Base-by-base conservation (phyloP, 2,888 invertebrate genomes). In the Lasiommata megera region DNA sequence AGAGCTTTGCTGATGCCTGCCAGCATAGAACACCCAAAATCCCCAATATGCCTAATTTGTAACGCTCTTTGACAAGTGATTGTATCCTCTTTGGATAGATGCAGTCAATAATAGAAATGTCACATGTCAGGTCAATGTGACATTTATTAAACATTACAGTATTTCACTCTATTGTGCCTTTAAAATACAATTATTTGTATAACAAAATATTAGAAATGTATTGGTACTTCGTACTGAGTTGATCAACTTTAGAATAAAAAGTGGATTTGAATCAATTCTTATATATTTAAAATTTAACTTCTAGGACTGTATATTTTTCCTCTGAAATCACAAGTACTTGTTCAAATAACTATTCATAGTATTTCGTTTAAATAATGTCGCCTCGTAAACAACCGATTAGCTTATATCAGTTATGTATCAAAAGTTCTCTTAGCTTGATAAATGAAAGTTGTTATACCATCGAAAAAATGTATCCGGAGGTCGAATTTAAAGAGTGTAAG, bases 391-490 rank as follows among this genome's bases (percentile, higher is more conserved):
- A 89, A 67, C 91, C 91, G 18, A 73, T 64, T 76, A 84, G 79
- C 71, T 79, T 91, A 62, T 85, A 82, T 65, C 80, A 79, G 72
- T 68, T 86, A 61, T 82, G 86, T 71, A 72, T 89, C 63, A 85
- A 79, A 77, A 83, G 72, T 76, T 79, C 84, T 66, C 80, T 91
- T 70, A 67, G 67, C 73, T 69, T 88, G 62, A 86, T 91, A 63
- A 88, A 88, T 80, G 80, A 79, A 28, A 84, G 85, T 74, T 88
- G 87, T 76, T 81, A 82, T 75, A 70, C 74, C 66, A 87, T 91
- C 62, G 88, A 88, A 76, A 86, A 80, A 67, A 78, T 70, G 70
- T 81, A 79, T 71, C 77, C 83, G 5, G 87, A 87, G 65, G 79
- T 75, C 68, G 76, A 82, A 61, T 80, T 74, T 67, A 67, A 74